phyloP scores from a whole-genome alignment of 2,797 vertebrate genomes.

The Liparis tanakae region DNA sequence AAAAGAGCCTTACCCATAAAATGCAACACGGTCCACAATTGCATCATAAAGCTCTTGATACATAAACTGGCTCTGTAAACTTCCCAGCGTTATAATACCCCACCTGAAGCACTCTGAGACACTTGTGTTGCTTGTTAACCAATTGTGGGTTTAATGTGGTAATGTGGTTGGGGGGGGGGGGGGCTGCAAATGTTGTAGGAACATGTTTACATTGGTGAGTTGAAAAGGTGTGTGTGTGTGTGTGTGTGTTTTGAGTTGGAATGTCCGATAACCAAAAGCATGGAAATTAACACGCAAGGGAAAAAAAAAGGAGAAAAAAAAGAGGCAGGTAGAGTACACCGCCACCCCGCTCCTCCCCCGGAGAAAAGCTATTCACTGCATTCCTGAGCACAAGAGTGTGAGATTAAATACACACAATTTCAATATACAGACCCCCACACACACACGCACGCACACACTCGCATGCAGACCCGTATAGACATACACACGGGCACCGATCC shows the following conservation, averaged over 20 bases:
- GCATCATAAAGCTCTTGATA: constrained; percentile 65
- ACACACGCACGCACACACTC: constrained; percentile 23
- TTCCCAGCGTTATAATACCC: constrained; percentile 39
- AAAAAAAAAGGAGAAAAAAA: constrained; percentile 18
- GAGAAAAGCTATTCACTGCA: constrained; percentile 49
- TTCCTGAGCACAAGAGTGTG: constrained; percentile 58
- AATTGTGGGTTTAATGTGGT: constrained; percentile 21
- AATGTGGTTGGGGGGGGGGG: constrained; percentile 5
- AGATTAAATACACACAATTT: constrained; percentile 56
- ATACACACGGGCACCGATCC: constrained; percentile 14
- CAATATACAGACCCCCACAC: constrained; percentile 33
- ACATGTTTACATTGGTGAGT: constrained; percentile 64
- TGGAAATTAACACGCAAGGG: constrained; percentile 68
- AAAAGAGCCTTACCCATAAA: constrained; percentile 63
- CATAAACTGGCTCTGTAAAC: constrained; percentile 64
- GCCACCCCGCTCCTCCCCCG: constrained; percentile 27
- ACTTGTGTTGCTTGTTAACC: constrained; percentile 24
- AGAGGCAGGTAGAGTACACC: constrained; percentile 45
- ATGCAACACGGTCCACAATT: constrained; percentile 53
- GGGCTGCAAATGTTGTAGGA: constrained; percentile 45
- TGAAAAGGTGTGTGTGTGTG: constrained; percentile 32
- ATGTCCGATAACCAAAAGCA: constrained; percentile 59
- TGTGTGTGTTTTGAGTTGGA: constrained; percentile 22
- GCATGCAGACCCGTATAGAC: not conserved
- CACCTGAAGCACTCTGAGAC: constrained; percentile 42